A percentile compares a stretch with the other conserved stretches of the same genome.
These are phyloP conservation scores for Drosophila elegans DNA, from an alignment of 1,140 invertebrate species.

Conservation along the genomic window DNA sequence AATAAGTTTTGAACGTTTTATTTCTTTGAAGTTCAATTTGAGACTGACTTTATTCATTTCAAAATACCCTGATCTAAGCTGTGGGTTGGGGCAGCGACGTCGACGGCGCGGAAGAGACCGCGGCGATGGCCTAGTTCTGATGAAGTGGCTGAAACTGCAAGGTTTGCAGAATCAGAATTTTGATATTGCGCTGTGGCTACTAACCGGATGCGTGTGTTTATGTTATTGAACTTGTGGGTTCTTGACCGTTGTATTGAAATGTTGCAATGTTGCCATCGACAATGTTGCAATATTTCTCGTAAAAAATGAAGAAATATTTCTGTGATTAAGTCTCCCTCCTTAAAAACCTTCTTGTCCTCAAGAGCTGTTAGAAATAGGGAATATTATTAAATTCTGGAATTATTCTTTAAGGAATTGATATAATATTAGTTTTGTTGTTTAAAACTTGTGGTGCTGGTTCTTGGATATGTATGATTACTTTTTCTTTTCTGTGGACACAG, in stretches of 20 bases:
- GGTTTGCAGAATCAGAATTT: too few relatives aligned
- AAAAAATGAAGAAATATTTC: not conserved
- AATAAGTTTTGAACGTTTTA: too few relatives aligned
- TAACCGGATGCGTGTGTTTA: not conserved
- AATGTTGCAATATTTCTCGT: not conserved
- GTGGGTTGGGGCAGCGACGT: too few relatives aligned
- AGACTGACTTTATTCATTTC: too few relatives aligned
- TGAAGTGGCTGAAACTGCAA: too few relatives aligned
- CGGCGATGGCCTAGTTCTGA: too few relatives aligned
- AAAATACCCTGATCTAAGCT: too few relatives aligned
- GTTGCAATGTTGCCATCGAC: not conserved
- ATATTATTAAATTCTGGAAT: conserved; percentile 5
- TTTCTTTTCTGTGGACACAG: not conserved
- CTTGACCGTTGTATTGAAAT: not conserved
- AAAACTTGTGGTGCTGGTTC: not conserved
- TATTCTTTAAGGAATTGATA: not conserved
- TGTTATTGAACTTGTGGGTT: not conserved
- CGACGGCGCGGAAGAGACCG: too few relatives aligned
- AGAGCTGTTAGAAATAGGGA: conserved; percentile 7
- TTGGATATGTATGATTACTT: not conserved
- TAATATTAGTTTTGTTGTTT: not conserved
- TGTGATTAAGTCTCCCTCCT: conserved; percentile 1
- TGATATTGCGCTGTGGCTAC: too few relatives aligned
- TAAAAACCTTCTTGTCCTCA: conserved; percentile 6
- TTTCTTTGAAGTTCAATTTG: too few relatives aligned